Evolutionary conservation across 2,888 invertebrate species (phyloP).

Genomic region (Crepidodera aurea): DNA sequence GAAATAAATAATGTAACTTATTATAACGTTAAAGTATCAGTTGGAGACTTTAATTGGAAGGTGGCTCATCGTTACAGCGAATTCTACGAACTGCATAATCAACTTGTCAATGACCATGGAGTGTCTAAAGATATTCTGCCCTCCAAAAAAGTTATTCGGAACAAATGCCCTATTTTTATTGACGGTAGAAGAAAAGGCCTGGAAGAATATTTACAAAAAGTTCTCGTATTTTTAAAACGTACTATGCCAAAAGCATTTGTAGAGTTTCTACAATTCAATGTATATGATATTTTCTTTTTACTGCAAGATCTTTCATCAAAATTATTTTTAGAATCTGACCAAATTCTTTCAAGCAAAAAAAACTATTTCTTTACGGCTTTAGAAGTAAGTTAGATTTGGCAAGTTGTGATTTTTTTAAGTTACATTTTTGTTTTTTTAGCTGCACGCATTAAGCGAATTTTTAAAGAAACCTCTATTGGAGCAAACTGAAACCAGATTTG

Average conservation of each 20-base stretch:
- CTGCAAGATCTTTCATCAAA: constrained; percentile 82
- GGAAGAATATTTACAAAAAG: constrained; percentile 80
- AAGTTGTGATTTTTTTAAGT: no score
- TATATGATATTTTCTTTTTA: constrained; percentile 89
- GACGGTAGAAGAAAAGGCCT: constrained; percentile 82
- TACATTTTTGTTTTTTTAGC: constrained; percentile 70
- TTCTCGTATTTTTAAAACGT: constrained; percentile 78
- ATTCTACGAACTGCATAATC: constrained; percentile 87
- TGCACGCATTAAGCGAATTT: constrained; percentile 89
- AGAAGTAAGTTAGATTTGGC: constrained; percentile 67
- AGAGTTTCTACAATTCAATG: constrained; percentile 86
- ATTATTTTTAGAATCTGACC: constrained; percentile 79
- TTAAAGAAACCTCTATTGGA: constrained; percentile 87
- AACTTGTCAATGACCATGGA: constrained; percentile 80
- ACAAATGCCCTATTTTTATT: constrained; percentile 87
- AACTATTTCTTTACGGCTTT: constrained; percentile 78
- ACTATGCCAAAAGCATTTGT: constrained; percentile 84
- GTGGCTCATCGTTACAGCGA: constrained; percentile 89
- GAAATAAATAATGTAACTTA: constrained; percentile 74
- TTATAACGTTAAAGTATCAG: constrained; percentile 75
- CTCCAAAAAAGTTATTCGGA: constrained; percentile 92
- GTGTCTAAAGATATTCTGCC: constrained; percentile 87
- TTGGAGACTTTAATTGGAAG: constrained; percentile 81
- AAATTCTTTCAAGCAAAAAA: constrained; percentile 66
- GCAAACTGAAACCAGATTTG: constrained; percentile 79